Conservation (phyloP, 2,113 vertebrate genomes). For the Agapornis roseicollis region DNA sequence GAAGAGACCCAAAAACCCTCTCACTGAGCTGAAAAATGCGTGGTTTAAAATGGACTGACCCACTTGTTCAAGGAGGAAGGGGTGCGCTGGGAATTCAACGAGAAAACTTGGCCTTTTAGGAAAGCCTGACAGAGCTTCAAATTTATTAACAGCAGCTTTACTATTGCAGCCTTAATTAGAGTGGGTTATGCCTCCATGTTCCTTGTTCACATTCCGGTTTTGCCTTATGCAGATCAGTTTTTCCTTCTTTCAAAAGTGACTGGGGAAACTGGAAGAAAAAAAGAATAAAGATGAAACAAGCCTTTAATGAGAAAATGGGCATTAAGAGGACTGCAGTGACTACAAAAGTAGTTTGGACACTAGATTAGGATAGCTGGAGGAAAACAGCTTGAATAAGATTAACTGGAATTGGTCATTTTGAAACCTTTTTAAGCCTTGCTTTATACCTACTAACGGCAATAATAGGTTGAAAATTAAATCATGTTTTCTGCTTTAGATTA, state of each 20-base stretch:
- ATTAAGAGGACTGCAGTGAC: background rate
- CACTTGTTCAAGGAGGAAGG: background rate
- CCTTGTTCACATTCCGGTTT: background rate
- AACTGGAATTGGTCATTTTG: background rate
- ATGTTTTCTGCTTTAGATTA: background rate
- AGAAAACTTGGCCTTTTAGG: background rate
- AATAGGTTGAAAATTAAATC: background rate
- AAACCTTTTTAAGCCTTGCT: background rate
- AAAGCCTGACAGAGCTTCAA: background rate
- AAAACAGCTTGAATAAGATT: background rate
- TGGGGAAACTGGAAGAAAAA: background rate
- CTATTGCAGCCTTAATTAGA: background rate
- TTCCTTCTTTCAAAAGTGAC: background rate
- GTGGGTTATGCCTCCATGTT: accelerated
- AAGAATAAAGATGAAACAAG: background rate
- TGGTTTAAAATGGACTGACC: background rate
- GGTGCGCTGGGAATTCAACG: background rate
- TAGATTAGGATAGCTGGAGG: background rate
- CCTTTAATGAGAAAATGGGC: background rate
- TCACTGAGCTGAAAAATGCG: background rate
- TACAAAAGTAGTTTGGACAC: background rate
- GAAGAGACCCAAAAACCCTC: background rate
- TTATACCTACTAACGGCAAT: background rate
- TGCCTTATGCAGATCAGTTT: background rate
- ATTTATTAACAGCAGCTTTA: background rate